A percentile compares a stretch with the other conserved stretches of the same genome.
phyloP scores from a whole-genome alignment of 2,888 invertebrate genomes.

The Drosophila ezoana region DNA sequence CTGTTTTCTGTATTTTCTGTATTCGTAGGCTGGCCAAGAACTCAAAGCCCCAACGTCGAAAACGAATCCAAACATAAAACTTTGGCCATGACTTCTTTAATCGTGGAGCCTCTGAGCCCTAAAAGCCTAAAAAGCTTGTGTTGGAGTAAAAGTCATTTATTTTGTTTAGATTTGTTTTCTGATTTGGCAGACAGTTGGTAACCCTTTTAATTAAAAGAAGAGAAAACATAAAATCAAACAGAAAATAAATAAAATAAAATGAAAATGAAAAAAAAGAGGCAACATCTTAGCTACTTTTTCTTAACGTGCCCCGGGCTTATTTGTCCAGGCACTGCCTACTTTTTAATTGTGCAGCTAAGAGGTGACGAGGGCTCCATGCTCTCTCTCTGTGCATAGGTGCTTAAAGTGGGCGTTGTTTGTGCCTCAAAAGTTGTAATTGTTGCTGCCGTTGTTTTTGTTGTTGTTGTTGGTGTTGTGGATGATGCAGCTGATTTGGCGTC shows the following conservation, averaged over 20 bases:
- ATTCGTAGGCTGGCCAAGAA: conserved; percentile 24
- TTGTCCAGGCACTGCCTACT: conserved; percentile 65
- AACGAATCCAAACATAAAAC: conserved; percentile 19
- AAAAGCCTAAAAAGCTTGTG: conserved; percentile 41
- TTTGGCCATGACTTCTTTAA: conserved; percentile 61
- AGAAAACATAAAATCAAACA: conserved; percentile 52
- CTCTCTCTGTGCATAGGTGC: conserved; percentile 49
- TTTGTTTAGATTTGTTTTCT: conserved; percentile 71
- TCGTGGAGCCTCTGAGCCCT: conserved; percentile 28
- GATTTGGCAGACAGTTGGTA: conserved; percentile 65
- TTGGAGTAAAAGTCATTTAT: conserved; percentile 73
- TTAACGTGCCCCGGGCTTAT: conserved; percentile 51
- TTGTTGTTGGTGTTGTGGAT: conserved; percentile 60
- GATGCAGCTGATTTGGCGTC: conserved; percentile 70
- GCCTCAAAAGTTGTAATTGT: conserved; percentile 66
- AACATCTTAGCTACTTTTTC: conserved; percentile 40
- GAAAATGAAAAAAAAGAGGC: background rate
- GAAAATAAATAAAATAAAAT: conserved; percentile 20
- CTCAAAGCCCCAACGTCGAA: background rate
- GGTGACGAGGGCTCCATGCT: conserved; percentile 40
- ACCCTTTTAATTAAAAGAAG: conserved; percentile 74
- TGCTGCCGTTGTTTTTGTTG: conserved; percentile 22
- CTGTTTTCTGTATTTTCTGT: conserved; percentile 2
- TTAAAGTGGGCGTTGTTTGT: conserved; percentile 71
- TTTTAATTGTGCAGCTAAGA: conserved; percentile 51